Base-by-base conservation (phyloP, 2,888 invertebrate genomes). In the Agapostemon virescens region DNA sequence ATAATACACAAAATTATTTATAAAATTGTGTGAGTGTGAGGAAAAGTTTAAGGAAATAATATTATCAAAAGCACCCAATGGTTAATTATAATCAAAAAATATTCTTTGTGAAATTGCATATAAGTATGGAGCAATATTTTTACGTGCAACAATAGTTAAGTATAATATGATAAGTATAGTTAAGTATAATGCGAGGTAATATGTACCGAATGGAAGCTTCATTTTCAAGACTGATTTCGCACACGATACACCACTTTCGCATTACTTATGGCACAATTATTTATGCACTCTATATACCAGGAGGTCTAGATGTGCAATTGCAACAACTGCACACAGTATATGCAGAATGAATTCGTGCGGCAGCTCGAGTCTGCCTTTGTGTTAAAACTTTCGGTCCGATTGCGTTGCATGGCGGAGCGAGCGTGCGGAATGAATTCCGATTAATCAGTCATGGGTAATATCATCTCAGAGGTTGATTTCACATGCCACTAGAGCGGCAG, bases 401-500 rank as follows among this genome's bases (percentile, higher is more conserved):
- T 74, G 73, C 58, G 26, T 23, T 26, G 73, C 38, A 17, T 58
- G 40, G 40, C 75, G 70, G 40, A 74, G 52, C 79, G 55, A 38
- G 55, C 76, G 69, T 76, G 52, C 64, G 30, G 55, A 74, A 58
- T 66, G 67, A 69, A 70, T 69, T 63, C 13, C 71, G 81, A 74
- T 85, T 85, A 83, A 78, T 75, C 74, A 74, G 69, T 52, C 70
- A 58, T 75, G 69, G 82, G 69, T 79, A 72, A 85, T 82, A 71
- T 71, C 76, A 69, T 66, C 71, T 63, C 36, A 67, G 66, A 78
- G 73, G 66, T 67, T 66, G 64, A 66, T 73, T 49, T 58, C 66
- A 42, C 23, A 42, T 58, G 64, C 49, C 66, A 26, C 13, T 26
- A 20, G 15, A 17, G 23, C 20, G 13, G 30, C 58, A 30, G 69